phyloP scores from a whole-genome alignment of 2,888 invertebrate genomes.

The Caenorhabditis sp. region DNA sequence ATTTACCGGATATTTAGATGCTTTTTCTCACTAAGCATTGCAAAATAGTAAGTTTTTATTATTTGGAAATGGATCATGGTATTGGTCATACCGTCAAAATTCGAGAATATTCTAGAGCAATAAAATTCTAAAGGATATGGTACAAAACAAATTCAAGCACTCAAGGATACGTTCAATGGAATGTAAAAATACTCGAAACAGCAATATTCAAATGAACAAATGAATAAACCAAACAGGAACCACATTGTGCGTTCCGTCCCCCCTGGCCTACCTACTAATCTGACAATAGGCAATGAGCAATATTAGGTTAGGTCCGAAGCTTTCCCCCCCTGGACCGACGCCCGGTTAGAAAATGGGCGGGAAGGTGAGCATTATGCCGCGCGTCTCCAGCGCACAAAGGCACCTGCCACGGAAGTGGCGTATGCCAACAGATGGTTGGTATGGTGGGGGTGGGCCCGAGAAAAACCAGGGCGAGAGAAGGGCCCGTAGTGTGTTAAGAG shows the following conservation, averaged over 20 bases:
- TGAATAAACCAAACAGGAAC: not conserved
- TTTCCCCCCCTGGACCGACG: not conserved
- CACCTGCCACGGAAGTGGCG: conserved; percentile 67
- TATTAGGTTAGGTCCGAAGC: conserved; percentile 22
- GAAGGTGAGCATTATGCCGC: conserved; percentile 46
- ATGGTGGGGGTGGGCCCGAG: conserved; percentile 54
- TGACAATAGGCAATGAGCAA: conserved; percentile 17
- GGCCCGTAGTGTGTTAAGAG: conserved; percentile 3
- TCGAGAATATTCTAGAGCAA: too few species aligned
- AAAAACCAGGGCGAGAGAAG: conserved; percentile 50
- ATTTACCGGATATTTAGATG: too few species aligned
- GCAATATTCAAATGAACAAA: not conserved
- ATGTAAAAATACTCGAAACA: too few species aligned
- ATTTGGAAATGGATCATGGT: too few species aligned
- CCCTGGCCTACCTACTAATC: not conserved
- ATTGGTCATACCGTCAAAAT: too few species aligned
- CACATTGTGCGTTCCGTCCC: too few species aligned
- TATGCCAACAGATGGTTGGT: conserved; percentile 68
- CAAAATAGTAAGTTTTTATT: too few species aligned
- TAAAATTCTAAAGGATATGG: too few species aligned
- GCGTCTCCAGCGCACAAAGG: conserved; percentile 48
- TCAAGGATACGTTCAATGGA: too few species aligned
- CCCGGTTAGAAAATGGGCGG: conserved; percentile 12
- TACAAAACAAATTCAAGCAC: too few species aligned
- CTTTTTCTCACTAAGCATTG: too few species aligned